Base-by-base conservation (phyloP, 1,140 invertebrate genomes). In the Ostrea denselamellosa region DNA sequence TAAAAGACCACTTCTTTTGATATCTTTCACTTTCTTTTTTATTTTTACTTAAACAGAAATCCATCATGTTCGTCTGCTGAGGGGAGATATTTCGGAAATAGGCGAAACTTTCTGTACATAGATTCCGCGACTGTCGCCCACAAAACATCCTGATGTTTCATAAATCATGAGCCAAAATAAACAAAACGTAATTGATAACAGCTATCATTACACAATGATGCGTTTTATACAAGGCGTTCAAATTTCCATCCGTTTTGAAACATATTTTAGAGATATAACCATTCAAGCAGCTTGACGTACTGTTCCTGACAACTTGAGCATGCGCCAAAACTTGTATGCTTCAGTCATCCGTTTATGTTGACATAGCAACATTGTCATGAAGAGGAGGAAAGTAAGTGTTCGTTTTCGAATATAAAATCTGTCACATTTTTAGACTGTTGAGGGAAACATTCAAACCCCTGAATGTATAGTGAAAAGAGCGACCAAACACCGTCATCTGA, bases 141-240 rank as follows among this genome's bases (percentile, higher is more conserved):
- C 25, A 34, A 77, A 12, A 77, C 68, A 77, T 77, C 68, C 68
- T 77, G 68, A 77, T 34, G 68, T 77, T 77, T 77, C 22, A 77
- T 77, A 77, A 77, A 77, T 77, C 68, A 77, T 77, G 22, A 12
- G 68, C 68, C 68, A 77, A 77, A 77, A 77, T 77, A 77, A 77
- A 77, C 68, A 77, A 77, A 77, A 77, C 68, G 68, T 77, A 77
- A 77, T 77, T 77, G 68, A 77, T 77, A 77, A 77, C 25, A 77
- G 68, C 68, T 77, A 77, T 77, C 28, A 77, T 77, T 77, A 77
- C 28, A 77, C 68, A 77, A 77, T 77, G 68, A 77, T 77, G 68
- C 68, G 68, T 77, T 77, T 77, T 77, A 77, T 34, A 77, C 68
- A 77, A 22, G 68, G 68, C 68, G 68, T 77, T 77, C 68, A 77